A percentile compares a stretch with the other conserved stretches of the same genome.
Evolutionary conservation across 2,888 invertebrate species (phyloP).

Genomic region (Patella depressa): DNA sequence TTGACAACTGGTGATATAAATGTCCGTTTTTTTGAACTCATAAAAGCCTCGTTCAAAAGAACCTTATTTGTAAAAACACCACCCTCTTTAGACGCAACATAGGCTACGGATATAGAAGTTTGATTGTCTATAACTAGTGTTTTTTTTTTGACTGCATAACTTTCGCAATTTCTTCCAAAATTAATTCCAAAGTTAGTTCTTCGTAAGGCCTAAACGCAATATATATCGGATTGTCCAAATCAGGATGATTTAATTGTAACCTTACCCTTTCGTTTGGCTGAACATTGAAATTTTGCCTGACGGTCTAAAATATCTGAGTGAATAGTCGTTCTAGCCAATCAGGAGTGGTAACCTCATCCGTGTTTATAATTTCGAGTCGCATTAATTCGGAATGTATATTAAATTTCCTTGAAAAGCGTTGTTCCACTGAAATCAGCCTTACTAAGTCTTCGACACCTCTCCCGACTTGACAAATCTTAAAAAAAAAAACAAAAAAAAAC

Average conservation of each 20-base stretch:
- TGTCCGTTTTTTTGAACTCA: too few species aligned
- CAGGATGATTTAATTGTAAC: not conserved
- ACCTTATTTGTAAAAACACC: too few species aligned
- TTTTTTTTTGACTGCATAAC: not conserved
- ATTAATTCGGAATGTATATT: not conserved
- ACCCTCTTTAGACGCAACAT: too few species aligned
- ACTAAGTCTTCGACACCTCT: not conserved
- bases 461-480: not conserved
- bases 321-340: not conserved
- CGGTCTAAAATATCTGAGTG: not conserved
- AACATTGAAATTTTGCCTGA: not conserved
- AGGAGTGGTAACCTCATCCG: not conserved
- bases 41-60: too few species aligned
- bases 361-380: not conserved
- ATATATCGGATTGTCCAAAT: not conserved
- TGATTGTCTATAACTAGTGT: too few species aligned
- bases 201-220: not conserved
- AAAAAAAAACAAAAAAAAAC: not conserved
- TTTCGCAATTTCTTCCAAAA: not conserved
- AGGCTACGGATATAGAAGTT: too few species aligned
- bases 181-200: not conserved
- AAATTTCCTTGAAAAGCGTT: not conserved
- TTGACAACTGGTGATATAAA: too few species aligned
- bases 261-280: not conserved
- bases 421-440: not conserved